Evolutionary conservation across 2,113 vertebrate genomes (phyloP).

Genomic region (Sebastes fasciatus): DNA sequence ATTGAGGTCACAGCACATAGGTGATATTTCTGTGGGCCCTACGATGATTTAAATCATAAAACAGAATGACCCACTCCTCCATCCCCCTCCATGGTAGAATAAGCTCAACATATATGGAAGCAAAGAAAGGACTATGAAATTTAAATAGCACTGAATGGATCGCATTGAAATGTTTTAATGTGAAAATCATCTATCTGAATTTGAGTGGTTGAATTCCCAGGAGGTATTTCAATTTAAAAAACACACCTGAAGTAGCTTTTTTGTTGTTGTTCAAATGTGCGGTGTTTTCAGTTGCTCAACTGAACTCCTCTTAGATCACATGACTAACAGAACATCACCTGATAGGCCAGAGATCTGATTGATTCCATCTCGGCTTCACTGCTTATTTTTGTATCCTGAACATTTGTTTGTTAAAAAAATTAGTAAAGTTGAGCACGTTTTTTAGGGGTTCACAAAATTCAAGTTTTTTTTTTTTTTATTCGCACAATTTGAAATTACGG

Average conservation of each 20-base stretch:
- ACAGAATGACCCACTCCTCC: not conserved
- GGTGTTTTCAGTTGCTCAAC: not conserved
- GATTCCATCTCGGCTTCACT: not conserved
- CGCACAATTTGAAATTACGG: not conserved
- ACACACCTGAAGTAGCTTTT: not conserved
- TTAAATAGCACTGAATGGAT: not conserved
- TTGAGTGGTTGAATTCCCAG: not conserved
- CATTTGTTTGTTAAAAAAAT: not conserved
- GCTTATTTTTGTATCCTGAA: not conserved
- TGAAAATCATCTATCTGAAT: not conserved
- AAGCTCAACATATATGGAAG: slow-evolving; percentile 45
- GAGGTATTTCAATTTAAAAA: not conserved
- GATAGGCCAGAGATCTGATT: not conserved
- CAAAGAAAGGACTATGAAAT: slow-evolving; percentile 5
- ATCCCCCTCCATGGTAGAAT: not conserved
- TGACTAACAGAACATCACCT: not conserved
- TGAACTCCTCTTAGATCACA: not conserved
- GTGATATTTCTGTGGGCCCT: slow-evolving; percentile 10
- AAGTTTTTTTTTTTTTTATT: not conserved
- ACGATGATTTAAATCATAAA: slow-evolving; percentile 12
- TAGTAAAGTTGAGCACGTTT: not conserved
- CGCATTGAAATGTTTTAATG: not conserved
- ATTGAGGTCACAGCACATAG: not conserved
- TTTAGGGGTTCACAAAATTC: not conserved
- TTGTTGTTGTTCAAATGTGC: not conserved